Evolutionary conservation across 2,797 vertebrate species (phyloP), one percentile per base, ranked within the genome.

Genomic region (Ctenopoma multispine): DNA sequence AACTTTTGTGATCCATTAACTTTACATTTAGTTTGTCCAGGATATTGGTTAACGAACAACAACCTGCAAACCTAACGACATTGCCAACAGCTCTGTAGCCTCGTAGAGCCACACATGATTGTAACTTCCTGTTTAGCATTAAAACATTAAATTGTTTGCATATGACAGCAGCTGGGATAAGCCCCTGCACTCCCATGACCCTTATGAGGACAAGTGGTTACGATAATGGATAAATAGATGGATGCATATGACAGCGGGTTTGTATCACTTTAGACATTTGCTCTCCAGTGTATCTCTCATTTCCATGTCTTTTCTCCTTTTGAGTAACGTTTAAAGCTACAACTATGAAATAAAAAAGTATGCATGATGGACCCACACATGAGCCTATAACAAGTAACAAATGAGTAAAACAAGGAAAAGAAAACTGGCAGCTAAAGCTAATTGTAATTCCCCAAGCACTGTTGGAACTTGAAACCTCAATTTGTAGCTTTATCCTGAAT

Each of bases 401-500:
- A 73, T 65, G 23, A 17, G 46, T 13, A 6, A 29, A 29, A 5
- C 3, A 1, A 7, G 1, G 18, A 49, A 21, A 21, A 10, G 29
- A 14, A 7, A n/a, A 53, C 4, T 40, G 38, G 46, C 71, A 65
- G 54, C 62, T 67, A 53, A 55, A 69, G 43, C 74, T 84, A 66
- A 83, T 87, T 86, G 63, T 71, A 63, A 86, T 82, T 85, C 80
- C 72, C 50, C 7, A 4, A 64, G 66, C 63, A 69, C 21, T 24
- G 59, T 27, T 77, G 54, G 60, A 87, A 77, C 60, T 72, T 63
- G 29, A 77, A 81, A 75, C 72, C 76, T 77, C 62, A 62, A 47
- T 79, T 80, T 76, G 70, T 63, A 67, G 64, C 70, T 77, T 64
- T 55, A 83, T 76, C 77, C 79, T 66, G 58, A 84, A 78, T 76